Conservation (phyloP, 1,140 invertebrate genomes). For the Drosophila nigromelanica region DNA sequence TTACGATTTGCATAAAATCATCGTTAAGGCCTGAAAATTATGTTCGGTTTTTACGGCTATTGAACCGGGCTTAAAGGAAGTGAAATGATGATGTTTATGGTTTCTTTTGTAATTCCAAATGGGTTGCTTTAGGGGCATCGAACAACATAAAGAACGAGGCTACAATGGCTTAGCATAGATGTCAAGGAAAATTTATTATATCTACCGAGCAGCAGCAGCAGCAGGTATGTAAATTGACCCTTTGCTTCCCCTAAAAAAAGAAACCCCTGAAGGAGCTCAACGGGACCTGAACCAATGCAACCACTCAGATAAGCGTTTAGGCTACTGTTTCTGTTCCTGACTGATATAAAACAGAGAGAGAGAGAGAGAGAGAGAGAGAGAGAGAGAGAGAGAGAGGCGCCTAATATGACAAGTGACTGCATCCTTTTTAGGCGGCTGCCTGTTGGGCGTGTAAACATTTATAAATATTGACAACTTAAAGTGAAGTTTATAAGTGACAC, state of each 20-base stretch:
- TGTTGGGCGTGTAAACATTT: constrained; percentile 71
- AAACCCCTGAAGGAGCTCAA: not conserved
- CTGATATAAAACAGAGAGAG: constrained; percentile 1
- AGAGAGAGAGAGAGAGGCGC: not conserved
- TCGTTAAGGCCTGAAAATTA: constrained; percentile 67
- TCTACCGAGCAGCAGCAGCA: constrained; percentile 49
- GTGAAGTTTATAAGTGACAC: constrained; percentile 80
- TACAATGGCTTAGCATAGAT: constrained; percentile 27
- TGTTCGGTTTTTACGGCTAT: constrained; percentile 68
- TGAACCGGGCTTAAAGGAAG: constrained; percentile 57
- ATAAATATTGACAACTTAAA: constrained; percentile 81
- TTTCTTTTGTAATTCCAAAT: constrained; percentile 54
- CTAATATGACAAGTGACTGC: constrained; percentile 8
- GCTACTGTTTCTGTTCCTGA: not conserved
- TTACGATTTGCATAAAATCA: constrained; percentile 79
- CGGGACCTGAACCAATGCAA: not conserved
- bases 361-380: not conserved
- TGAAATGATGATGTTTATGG: constrained; percentile 63
- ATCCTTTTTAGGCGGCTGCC: constrained; percentile 15
- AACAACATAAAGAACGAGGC: not conserved
- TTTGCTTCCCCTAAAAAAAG: not conserved
- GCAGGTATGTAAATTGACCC: constrained; percentile 32
- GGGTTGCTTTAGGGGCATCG: not conserved
- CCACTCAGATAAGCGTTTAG: not conserved
- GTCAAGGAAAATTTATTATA: constrained; percentile 57